Base-by-base conservation (phyloP, 2,113 vertebrate genomes). In the Scophthalmus maximus region DNA sequence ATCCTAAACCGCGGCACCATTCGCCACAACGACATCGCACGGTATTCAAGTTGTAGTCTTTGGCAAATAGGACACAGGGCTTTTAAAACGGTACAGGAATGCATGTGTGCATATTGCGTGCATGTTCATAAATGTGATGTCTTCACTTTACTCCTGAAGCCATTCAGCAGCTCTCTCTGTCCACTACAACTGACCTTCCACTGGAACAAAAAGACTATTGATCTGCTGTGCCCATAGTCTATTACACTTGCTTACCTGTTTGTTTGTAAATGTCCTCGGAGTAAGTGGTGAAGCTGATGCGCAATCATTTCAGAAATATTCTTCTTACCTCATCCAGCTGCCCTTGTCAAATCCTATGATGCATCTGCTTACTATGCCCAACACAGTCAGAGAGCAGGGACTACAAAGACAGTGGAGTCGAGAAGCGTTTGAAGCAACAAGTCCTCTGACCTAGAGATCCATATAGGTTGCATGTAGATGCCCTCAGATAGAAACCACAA, bases 141-240 rank as follows among this genome's bases (percentile, higher is more conserved):
- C 26, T 22, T 68, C 56, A 47, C 20, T 62, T 60, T 59, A 25
- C 42, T 40, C 10, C 14, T 58, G 74, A 64, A 73, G 40, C 63
- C 56, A 42, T 27, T 69, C 40, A 2, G 38, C 4, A 5, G 1
- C 60, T 62, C 51, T 63, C 68, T 76, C 56, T 65, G 44, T 78
- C 38, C 34, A 65, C 34, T 8, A 53, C 17, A 18, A 11, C 61
- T 76, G 79, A 91, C 88, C 88, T 85, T 83, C 73, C 69, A 82
- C 25, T 68, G 68, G 81, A 59, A 80, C 70, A 82, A 88, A 82
- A 88, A 62, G 71, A 67, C 68, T 85, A 93, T 91, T 59, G 91
- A 93, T 89, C 88, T 52, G 63, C 65, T 22, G 51, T 88, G 68
- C 38, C 22, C 80, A 77, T 80, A 73, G 72, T 82, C 68, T 57